These are phyloP conservation scores for Toxostoma redivivum DNA, from an alignment of 2,113 vertebrate species.

Conservation along the genomic window DNA sequence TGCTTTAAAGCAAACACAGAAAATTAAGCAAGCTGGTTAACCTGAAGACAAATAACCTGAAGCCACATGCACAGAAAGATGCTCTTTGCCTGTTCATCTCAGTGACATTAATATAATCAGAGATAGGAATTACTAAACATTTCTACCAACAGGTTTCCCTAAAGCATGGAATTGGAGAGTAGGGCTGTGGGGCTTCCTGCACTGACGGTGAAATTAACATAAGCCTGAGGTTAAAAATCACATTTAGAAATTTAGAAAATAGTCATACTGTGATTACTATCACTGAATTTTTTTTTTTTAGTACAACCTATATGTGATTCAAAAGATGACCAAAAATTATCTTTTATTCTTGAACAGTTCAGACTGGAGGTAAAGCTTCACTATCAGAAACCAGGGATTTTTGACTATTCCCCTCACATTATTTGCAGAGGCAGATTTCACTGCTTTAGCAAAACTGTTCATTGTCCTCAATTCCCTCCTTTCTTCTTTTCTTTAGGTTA, in stretches of 20 bases:
- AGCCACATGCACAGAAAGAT: not conserved
- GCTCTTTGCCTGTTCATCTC: not conserved
- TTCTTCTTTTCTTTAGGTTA: not conserved
- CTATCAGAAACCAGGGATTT: not conserved
- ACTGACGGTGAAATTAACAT: accelerated
- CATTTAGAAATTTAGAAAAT: not conserved
- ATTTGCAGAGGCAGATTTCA: not conserved
- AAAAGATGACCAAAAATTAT: not conserved
- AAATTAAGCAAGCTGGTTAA: not conserved
- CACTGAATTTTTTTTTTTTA: not conserved
- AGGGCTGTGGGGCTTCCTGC: not conserved
- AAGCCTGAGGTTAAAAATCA: not conserved
- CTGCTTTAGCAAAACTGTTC: not conserved
- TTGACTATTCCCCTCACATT: not conserved
- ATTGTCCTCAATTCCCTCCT: not conserved
- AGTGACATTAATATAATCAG: not conserved
- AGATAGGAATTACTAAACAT: not conserved
- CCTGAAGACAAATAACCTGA: not conserved
- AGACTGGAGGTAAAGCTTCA: not conserved
- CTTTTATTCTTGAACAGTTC: not conserved
- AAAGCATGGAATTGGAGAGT: accelerated
- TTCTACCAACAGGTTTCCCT: not conserved
- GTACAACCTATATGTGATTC: not conserved
- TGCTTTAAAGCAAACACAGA: not conserved
- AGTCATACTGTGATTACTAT: not conserved